Evolutionary conservation across 2,113 vertebrate genomes (phyloP), one percentile per base, ranked within the genome.

Genomic region (Epinephelus lanceolatus): DNA sequence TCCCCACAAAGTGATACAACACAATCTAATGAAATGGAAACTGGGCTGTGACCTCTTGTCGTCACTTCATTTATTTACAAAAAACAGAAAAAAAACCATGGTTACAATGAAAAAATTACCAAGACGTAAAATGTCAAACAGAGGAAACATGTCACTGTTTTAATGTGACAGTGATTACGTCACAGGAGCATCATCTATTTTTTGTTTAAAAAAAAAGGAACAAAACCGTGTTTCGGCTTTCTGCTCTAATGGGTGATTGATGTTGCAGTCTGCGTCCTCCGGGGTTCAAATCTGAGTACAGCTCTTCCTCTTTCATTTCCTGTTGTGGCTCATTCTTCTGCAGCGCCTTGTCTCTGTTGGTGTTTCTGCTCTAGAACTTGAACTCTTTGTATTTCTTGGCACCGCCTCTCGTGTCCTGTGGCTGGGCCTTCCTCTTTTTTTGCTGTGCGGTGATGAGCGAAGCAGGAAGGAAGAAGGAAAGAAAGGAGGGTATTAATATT

Each of bases 341-440:
- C 53, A 1, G 42, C 17, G 17, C 25, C 23, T 12, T n/a, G 9
- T 55, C 69, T 37, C 4, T 30, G 30, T 30, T 5, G 37, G 42
- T 1, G 42, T 56, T 42, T 72, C 62, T 57, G 53, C 30, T 69
- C 93, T 96, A 98, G 89, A 98, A 98, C 92, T 98, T 98, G 95
- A 98, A 98, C 84, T 98, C 97, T 82, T 98, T 98, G 86, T 98
- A 98, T 87, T 97, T 98, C 94, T 98, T 98, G 87, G 96, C 97
- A 0, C 96, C 96, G 0, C 95, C 92, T 3, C 97, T 91, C 1
- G 95, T 96, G 88, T 97, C 97, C 89, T 98, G 97, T 0, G 97
- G 97, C 84, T 98, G 97, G 7, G 96, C 97, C 93, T 98, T 98
- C 89, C 97, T 93, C 86, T 98, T 98, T 92, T 98, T 98, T 95